Evolutionary conservation across 2,888 invertebrate genomes (phyloP), one percentile per base, ranked within the genome.

Genomic region (Patella caerulea): DNA sequence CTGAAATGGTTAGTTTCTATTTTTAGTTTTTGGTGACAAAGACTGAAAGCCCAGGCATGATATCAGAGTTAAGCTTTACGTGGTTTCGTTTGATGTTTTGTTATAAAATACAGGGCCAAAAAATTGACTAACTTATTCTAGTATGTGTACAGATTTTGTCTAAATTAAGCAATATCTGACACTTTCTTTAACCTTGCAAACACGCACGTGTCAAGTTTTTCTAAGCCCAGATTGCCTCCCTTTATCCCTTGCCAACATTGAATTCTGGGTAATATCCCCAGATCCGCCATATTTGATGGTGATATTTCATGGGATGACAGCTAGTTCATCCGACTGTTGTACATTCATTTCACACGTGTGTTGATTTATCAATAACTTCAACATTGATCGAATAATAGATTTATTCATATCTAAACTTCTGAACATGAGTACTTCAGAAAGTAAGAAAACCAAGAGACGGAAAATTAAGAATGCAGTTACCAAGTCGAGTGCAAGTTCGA

Each of bases 361-460:
- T 34, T 54, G 14, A 72, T 72, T 72, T 54, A 29, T 72, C 52
- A 72, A 45, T 72, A 72, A 54, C 54, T 72, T 54, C 72, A 52
- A 72, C 72, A 52, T 72, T 72, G 72, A 54, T 72, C 45, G 54
- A 72, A 15, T 45, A 72, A 54, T 54, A 72, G 54, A 65, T 65
- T 65, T 65, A 65, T 65, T 65, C 65, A 65, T 65, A 65, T 65
- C 65, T 24, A 65, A 65, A 65, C 65, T 65, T 14, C 65, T 65
- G 65, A 77, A 77, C 56, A 88, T 88, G 88, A 88, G 87, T 82
- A 83, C 84, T 73, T 77, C 83, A 78, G 88, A 88, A 78, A 84
- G 81, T 75, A 87, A 87, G 79, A 88, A 87, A 81, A 78, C 86
- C n/a, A 88, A 88, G 80, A 85, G 86, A 72, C 86, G 86, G 83